Conservation (phyloP, 2,888 invertebrate species). For the Zaprionus bogoriensis region DNA sequence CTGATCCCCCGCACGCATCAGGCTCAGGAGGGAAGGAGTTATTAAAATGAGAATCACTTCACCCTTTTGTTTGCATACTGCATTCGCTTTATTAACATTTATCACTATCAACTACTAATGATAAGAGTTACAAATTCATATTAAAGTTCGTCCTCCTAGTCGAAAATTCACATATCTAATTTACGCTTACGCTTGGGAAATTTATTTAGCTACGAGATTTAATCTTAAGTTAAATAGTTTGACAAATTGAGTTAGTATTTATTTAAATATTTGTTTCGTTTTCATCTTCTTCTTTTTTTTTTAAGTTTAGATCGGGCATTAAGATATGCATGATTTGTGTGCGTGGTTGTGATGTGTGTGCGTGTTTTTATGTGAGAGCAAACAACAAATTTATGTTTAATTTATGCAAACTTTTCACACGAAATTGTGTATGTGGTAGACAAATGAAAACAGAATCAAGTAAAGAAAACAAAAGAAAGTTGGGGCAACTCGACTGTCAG, state of each 20-base stretch:
- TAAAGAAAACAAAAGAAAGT: background rate
- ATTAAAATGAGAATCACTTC: slow-evolving; percentile 19
- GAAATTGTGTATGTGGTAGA: slow-evolving; percentile 31
- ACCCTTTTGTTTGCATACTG: slow-evolving; percentile 27
- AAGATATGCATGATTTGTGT: slow-evolving; percentile 62
- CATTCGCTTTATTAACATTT: slow-evolving; percentile 57
- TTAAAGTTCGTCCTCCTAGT: slow-evolving; percentile 39
- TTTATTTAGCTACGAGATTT: slow-evolving; percentile 68
- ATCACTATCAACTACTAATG: slow-evolving; percentile 74
- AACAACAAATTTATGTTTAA: slow-evolving; percentile 41
- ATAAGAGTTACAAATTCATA: slow-evolving; percentile 74
- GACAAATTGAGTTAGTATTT: slow-evolving; percentile 47
- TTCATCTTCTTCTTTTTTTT: background rate
- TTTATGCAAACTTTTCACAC: slow-evolving; percentile 50
- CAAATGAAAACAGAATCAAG: background rate
- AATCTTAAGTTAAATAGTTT: slow-evolving; percentile 63
- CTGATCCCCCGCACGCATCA: background rate
- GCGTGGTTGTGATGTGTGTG: background rate
- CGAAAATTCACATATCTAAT: slow-evolving; percentile 65
- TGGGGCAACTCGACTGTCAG: no score
- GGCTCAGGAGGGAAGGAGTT: background rate
- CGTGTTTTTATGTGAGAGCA: slow-evolving; percentile 3
- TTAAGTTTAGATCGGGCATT: slow-evolving; percentile 39
- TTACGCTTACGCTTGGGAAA: slow-evolving; percentile 22
- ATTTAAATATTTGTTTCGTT: slow-evolving; percentile 6